Percentiles rank a stretch among this genome's conserved stretches.
These are phyloP conservation scores for Lanistes nyassanus DNA, from an alignment of 1,140 invertebrate genomes.

Conservation along the genomic window DNA sequence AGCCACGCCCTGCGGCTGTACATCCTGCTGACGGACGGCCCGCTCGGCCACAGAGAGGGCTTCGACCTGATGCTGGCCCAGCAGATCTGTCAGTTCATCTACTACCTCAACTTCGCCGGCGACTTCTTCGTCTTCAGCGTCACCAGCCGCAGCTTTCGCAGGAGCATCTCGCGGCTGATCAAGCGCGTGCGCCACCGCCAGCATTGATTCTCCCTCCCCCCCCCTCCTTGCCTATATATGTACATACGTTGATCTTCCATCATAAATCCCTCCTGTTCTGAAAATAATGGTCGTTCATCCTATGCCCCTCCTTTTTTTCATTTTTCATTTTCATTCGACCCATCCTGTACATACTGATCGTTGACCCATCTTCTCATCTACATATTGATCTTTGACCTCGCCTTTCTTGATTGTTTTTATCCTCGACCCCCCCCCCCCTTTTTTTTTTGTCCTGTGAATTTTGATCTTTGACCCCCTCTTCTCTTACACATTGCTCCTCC, in stretches of 20 bases:
- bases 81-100: slow-evolving; percentile 64
- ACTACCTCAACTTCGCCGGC: slow-evolving; percentile 85
- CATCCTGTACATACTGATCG: too few relatives aligned
- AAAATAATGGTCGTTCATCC: too few relatives aligned
- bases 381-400: neutral
- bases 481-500: neutral
- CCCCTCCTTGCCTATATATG: neutral
- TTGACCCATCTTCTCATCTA: neutral
- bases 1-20: slow-evolving; percentile 64
- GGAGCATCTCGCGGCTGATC: slow-evolving; percentile 28
- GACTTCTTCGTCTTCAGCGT: slow-evolving; percentile 85
- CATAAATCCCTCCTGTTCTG: too few relatives aligned
- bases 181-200: slow-evolving; percentile 7
- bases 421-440: neutral
- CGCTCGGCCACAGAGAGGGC: slow-evolving; percentile 16
- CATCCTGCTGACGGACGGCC: slow-evolving; percentile 33
- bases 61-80: slow-evolving; percentile 36
- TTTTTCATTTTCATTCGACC: neutral
- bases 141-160: slow-evolving; percentile 47
- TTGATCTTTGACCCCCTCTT: neutral
- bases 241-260: too few relatives aligned
- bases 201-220: neutral
- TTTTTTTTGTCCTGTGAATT: neutral
- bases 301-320: neutral
- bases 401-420: neutral